Conservation (phyloP, 2,797 vertebrate species). For the Nannoperca australis region DNA sequence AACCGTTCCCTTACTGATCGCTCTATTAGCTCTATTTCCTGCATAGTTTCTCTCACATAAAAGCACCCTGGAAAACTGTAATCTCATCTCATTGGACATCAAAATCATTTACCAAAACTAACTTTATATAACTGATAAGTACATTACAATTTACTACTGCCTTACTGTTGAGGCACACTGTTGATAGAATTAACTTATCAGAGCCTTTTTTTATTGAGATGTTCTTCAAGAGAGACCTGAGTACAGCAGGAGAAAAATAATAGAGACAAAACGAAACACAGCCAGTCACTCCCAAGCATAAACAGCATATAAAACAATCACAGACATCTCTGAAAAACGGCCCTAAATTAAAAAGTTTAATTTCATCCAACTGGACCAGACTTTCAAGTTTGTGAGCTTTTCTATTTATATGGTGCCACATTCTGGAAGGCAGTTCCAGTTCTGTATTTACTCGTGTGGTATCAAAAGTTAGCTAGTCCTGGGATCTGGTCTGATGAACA, state of each 20-base stretch:
- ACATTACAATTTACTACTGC: neutral
- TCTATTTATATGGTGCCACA: neutral
- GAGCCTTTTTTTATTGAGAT: neutral
- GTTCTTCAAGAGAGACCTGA: neutral
- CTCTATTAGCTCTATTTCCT: neutral
- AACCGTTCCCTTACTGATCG: neutral
- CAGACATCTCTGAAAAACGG: neutral
- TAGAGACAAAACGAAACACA: neutral
- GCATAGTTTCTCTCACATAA: no score
- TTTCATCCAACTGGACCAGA: constrained; percentile 1
- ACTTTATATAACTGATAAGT: neutral
- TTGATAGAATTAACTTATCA: neutral
- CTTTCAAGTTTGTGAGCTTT: constrained; percentile 4
- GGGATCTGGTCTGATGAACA: neutral
- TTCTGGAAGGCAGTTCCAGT: constrained; percentile 7
- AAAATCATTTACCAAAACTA: neutral
- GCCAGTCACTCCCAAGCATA: neutral
- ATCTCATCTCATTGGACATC: constrained; percentile 11
- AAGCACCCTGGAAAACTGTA: neutral
- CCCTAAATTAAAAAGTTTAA: neutral
- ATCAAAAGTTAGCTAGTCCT: neutral
- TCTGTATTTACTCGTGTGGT: neutral
- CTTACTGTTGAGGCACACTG: neutral
- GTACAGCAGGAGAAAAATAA: neutral
- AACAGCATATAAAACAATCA: neutral